Evolutionary conservation across 2,797 vertebrate species (phyloP), one percentile per base, ranked within the genome.

Genomic region (Darevskia mixta): DNA sequence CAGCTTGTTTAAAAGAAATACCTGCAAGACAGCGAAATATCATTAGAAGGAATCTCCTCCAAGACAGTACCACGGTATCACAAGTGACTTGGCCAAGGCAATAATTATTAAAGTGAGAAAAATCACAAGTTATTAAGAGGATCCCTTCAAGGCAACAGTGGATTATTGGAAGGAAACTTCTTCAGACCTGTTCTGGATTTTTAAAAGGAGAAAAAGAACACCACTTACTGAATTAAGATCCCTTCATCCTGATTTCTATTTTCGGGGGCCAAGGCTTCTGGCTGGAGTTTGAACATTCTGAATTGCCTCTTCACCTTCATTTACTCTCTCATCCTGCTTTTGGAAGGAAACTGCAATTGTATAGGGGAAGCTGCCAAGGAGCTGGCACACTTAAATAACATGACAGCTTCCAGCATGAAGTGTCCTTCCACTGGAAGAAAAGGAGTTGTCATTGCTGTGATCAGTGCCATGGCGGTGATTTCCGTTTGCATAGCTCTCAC

Each of bases 391-490:
- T 8, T 23, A 55, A 67, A 80, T 17, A 43, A 9, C 72, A 17
- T 5, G 49, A 69, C 6, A 20, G 35, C 35, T 87, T 85, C 78
- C 78, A 49, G 23, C n/a, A 76, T 35, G 61, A 78, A 35, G 25
- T 64, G 72, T 43, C 23, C 49, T 35, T 81, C 77, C 79, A 23
- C 8, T 45, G 79, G 79, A 41, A 43, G 11, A 41, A 86, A 45
- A 79, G 64, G 64, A 41, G 41, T 20, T 17, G 49, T 38, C 23
- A 67, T 77, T 43, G 79, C 49, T 78, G 35, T 49, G 29, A 32
- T 90, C 79, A 72, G 61, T 71, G 29, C 49, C 45, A 38, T 38
- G 17, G 41, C 25, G 15, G 82, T 82, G 64, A 72, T 88, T 85
- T 71, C 83, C 55, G 13, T 23, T 17, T 90, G 86, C 79, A n/a